Evolutionary conservation across 2,113 vertebrate species (phyloP).

Genomic region (Emydocephalus ijimae): DNA sequence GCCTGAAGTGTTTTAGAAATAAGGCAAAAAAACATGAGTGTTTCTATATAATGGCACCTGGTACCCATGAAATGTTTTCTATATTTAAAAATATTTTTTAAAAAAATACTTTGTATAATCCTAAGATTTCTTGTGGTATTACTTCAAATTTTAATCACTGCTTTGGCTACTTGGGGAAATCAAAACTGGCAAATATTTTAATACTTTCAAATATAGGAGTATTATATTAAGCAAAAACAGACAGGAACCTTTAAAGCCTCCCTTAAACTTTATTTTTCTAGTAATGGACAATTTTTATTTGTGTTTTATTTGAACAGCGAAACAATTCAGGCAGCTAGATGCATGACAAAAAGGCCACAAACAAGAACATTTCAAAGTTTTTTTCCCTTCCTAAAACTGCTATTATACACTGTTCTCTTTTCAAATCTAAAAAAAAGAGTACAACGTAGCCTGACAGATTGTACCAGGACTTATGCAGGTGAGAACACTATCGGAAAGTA

Average conservation of each 20-base stretch:
- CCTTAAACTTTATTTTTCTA: neutral
- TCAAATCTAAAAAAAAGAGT: neutral
- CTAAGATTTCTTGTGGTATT: neutral
- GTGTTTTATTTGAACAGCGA: neutral
- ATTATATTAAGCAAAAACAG: neutral
- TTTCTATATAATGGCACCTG: slow-evolving; percentile 46
- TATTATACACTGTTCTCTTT: neutral
- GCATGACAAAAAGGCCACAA: neutral
- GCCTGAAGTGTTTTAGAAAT: slow-evolving; percentile 80
- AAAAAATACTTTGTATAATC: slow-evolving; percentile 7
- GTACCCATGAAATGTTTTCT: neutral
- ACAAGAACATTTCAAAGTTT: neutral
- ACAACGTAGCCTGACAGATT: neutral
- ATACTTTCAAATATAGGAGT: neutral
- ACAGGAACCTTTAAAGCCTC: neutral
- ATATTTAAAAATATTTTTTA: neutral
- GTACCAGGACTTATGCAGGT: neutral
- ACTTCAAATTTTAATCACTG: neutral
- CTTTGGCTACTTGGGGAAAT: neutral
- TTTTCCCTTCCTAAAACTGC: neutral
- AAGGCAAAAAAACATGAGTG: slow-evolving; percentile 59
- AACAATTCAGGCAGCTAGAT: neutral
- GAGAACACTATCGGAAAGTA: neutral
- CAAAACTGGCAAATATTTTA: neutral
- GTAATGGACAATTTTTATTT: neutral